Evolutionary conservation across 2,797 vertebrate genomes (phyloP), one percentile per base, ranked within the genome.

Genomic region (Cynodonichthys magdalenae): DNA sequence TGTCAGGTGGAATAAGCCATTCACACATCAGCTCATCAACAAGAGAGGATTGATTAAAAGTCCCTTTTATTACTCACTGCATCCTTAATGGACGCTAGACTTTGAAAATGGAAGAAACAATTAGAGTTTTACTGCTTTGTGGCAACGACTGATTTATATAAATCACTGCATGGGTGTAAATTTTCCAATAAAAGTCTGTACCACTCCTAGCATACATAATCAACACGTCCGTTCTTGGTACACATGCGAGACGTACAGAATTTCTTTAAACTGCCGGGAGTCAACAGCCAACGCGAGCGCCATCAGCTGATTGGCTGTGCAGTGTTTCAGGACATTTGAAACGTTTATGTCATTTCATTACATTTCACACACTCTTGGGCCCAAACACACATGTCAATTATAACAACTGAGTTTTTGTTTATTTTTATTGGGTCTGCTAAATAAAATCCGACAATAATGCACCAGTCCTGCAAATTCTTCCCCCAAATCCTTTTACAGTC

Each of bases 61-160:
- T 90, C 88, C 86, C 87, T 91, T 93, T 94, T 93, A 93, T 94
- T 92, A 89, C 92, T 85, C 81, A 80, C 90, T 82, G 87, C 90
- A 89, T 93, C 87, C 90, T 93, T 94, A 94, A 94, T 94, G 92
- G 90, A 93, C 77, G 84, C 83, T 82, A 93, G 90, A 92, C 91
- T 92, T 94, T 93, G 90, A 93, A 93, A 93, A 93, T 91, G 90
- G 91, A 92, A 91, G 90, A 92, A 94, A 94, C 91, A 94, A 93
- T 94, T 93, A 90, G 90, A 93, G 87, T 93, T 93, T 94, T 93
- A 93, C 91, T 92, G 91, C 91, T 92, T 92, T 91, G 88, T 92
- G 90, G 92, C 89, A 88, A 91, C 86, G 90, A 83, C 91, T 89
- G 92, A 93, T 94, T 94, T 93, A 91, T 93, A 92, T 93, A 93